phyloP scores from a whole-genome alignment of 2,797 vertebrate species.

The Phylloscopus collybita region DNA sequence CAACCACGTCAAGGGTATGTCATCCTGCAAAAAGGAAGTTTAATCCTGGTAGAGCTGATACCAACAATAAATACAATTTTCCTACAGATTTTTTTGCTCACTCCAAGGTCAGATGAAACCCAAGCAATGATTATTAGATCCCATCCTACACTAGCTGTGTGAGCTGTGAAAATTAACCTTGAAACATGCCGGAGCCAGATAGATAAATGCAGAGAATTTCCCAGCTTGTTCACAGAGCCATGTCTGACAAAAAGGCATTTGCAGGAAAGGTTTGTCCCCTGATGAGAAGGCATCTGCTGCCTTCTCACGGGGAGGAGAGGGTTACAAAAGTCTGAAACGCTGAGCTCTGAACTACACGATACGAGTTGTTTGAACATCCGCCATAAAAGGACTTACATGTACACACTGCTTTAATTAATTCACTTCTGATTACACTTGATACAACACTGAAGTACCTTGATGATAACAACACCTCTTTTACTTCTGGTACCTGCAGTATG shows the following conservation, averaged over 20 bases:
- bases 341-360: neutral
- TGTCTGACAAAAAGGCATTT: neutral
- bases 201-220: neutral
- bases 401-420: slow-evolving; percentile 32
- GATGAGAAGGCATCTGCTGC: neutral
- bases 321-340: neutral
- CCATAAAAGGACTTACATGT: neutral
- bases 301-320: neutral
- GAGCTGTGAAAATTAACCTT: neutral
- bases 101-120: neutral
- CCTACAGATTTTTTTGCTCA: neutral
- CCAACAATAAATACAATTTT: neutral
- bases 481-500: slow-evolving; percentile 18
- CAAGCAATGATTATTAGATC: neutral
- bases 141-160: neutral
- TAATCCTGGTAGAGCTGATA: neutral
- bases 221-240: neutral
- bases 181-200: fast-evolving
- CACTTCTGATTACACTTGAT: slow-evolving; percentile 26
- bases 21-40: neutral
- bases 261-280: neutral
- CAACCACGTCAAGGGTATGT: fast-evolving
- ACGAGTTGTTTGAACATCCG: neutral
- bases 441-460: slow-evolving; percentile 4
- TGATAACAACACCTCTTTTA: slow-evolving; percentile 30